Evolutionary conservation across 2,797 vertebrate species (phyloP).

Genomic region (Carapus acus): DNA sequence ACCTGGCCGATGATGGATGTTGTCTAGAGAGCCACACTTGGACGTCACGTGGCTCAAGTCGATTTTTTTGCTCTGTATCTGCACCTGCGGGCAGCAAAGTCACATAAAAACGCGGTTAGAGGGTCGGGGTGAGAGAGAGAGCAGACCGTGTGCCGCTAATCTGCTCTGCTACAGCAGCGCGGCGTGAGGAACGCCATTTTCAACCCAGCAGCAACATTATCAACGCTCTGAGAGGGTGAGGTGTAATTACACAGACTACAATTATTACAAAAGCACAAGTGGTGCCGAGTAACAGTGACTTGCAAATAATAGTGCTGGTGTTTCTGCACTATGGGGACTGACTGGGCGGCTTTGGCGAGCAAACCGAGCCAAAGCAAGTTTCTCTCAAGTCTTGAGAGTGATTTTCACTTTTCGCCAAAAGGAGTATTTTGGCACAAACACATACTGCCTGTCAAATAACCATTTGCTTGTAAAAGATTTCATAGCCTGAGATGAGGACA

Average conservation of each 20-base stretch:
- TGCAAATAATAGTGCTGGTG: constrained; percentile 9
- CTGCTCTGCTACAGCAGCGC: no score
- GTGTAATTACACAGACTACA: constrained; percentile 21
- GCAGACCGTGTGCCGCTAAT: no score
- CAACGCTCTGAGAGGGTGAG: constrained; percentile 6
- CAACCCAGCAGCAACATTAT: neutral
- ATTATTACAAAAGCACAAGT: constrained; percentile 21
- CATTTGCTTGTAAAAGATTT: neutral
- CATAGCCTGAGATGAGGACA: constrained; percentile 4
- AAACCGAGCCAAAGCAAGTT: constrained; percentile 10
- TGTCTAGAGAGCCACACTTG: constrained; percentile 96
- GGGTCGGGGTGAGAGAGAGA: neutral
- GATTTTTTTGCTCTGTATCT: constrained; percentile 97
- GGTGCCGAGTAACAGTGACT: constrained; percentile 16
- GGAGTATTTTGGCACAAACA: constrained; percentile 13
- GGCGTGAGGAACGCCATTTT: no score
- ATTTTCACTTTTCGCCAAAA: neutral
- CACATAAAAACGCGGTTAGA: constrained; percentile 16
- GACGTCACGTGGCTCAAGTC: constrained; percentile 97
- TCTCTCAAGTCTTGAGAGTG: neutral
- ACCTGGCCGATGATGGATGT: constrained; percentile 98
- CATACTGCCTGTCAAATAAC: constrained; percentile 20
- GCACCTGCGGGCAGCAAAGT: constrained; percentile 71
- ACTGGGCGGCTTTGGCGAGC: constrained; percentile 12
- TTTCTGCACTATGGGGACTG: constrained; percentile 15